A percentile compares a stretch with the other conserved stretches of the same genome.
phyloP scores from a whole-genome alignment of 2,113 vertebrate genomes.

The Aegithalos caudatus region DNA sequence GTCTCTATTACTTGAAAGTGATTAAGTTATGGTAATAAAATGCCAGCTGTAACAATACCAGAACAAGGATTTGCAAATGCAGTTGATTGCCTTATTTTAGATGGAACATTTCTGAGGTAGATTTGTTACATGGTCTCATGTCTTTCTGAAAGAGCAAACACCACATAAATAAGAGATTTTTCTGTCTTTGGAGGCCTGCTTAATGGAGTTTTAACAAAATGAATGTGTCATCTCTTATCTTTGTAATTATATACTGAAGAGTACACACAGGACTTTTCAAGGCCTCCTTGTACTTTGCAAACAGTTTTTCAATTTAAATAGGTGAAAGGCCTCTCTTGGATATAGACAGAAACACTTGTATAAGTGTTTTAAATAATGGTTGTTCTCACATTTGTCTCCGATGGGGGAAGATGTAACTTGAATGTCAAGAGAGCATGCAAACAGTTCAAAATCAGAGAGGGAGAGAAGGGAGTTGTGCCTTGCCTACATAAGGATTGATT shows the following conservation, averaged over 20 bases:
- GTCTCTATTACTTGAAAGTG: neutral
- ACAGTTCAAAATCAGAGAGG: neutral
- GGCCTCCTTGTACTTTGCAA: neutral
- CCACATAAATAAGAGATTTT: neutral
- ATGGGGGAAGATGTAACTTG: neutral
- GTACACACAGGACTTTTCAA: neutral
- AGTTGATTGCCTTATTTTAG: neutral
- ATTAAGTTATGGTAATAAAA: neutral
- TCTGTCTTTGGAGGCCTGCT: neutral
- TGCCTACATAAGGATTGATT: neutral
- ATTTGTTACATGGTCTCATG: neutral
- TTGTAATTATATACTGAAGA: neutral
- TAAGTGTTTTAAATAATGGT: neutral
- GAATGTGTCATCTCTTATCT: slow-evolving; percentile 27
- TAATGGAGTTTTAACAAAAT: slow-evolving; percentile 4
- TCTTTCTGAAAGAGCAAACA: neutral
- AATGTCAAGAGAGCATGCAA: neutral
- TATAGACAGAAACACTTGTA: neutral
- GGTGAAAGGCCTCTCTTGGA: neutral
- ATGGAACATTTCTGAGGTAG: neutral
- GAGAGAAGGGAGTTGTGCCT: neutral
- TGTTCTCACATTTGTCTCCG: neutral
- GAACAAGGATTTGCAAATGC: neutral
- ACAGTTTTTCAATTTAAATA: slow-evolving; percentile 19
- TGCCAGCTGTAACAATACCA: neutral